Conservation (phyloP, 1,140 invertebrate genomes). For the Anastrepha ludens region DNA sequence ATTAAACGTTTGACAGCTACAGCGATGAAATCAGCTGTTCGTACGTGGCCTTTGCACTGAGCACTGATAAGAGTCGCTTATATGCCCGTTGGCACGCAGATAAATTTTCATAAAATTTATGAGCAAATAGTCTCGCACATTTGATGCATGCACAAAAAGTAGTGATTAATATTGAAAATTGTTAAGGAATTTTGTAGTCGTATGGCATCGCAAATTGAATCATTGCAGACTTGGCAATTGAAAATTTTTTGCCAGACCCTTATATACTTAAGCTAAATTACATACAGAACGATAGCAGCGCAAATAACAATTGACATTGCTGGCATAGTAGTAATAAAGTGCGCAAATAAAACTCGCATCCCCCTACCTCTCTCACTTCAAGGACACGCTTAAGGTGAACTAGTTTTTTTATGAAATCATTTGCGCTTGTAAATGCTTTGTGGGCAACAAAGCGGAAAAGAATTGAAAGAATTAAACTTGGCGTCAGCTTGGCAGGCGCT, state of each 20-base stretch:
- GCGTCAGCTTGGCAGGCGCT: slow-evolving; percentile 43
- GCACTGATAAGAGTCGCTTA: slow-evolving; percentile 20
- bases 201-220: too few species aligned
- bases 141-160: neutral
- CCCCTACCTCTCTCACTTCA: neutral
- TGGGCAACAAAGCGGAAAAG: neutral
- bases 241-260: neutral
- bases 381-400: neutral
- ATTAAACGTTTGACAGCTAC: neutral
- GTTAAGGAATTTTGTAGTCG: too few species aligned
- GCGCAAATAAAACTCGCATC: neutral
- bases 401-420: neutral
- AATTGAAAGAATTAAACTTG: neutral
- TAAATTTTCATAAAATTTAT: slow-evolving; percentile 41
- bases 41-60: slow-evolving; percentile 16
- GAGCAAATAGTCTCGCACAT: neutral
- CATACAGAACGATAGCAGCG: neutral
- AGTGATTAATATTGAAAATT: too few species aligned
- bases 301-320: slow-evolving; percentile 2
- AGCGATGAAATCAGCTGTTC: slow-evolving; percentile 33
- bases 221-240: too few species aligned
- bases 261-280: neutral
- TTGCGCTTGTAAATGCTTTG: neutral
- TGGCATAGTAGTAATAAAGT: neutral
- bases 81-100: neutral